Conservation (phyloP, 2,888 invertebrate genomes). For the Sisyra nigra region DNA sequence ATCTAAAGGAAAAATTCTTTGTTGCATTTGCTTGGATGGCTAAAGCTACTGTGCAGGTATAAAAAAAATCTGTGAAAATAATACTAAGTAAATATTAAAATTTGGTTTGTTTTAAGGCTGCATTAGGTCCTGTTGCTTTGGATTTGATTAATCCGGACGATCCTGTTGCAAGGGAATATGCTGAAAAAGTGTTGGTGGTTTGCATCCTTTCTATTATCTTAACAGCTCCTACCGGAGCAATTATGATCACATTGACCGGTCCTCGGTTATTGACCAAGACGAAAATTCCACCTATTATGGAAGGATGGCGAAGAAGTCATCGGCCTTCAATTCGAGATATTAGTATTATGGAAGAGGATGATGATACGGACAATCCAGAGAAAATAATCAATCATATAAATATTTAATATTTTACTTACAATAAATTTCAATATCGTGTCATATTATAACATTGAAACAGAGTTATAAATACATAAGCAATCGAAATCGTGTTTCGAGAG, state of each 20-base stretch:
- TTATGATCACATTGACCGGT: conserved; percentile 64
- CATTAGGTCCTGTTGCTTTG: conserved; percentile 61
- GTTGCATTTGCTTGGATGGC: conserved; percentile 87
- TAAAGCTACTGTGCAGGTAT: conserved; percentile 92
- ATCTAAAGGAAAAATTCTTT: conserved; percentile 79
- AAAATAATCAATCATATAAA: conserved; percentile 21
- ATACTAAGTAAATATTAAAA: background rate
- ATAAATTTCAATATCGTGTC: background rate
- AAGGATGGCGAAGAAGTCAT: conserved; percentile 67
- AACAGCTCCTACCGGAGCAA: conserved; percentile 72
- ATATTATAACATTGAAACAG: background rate
- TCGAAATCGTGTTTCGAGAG: background rate
- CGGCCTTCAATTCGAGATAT: conserved; percentile 74
- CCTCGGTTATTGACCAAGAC: conserved; percentile 64
- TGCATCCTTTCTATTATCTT: conserved; percentile 70
- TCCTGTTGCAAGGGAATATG: conserved; percentile 34
- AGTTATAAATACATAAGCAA: background rate
- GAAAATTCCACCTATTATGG: conserved; percentile 46
- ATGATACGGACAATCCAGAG: conserved; percentile 42
- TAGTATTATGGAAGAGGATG: conserved; percentile 72
- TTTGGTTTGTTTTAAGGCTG: conserved; percentile 38
- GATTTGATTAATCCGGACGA: conserved; percentile 38
- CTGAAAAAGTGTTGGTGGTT: conserved; percentile 54
- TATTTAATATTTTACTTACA: conserved; percentile 6
- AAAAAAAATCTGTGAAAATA: no score